phyloP scores from a whole-genome alignment of 2,113 vertebrate species.

The Pithys albifrons region DNA sequence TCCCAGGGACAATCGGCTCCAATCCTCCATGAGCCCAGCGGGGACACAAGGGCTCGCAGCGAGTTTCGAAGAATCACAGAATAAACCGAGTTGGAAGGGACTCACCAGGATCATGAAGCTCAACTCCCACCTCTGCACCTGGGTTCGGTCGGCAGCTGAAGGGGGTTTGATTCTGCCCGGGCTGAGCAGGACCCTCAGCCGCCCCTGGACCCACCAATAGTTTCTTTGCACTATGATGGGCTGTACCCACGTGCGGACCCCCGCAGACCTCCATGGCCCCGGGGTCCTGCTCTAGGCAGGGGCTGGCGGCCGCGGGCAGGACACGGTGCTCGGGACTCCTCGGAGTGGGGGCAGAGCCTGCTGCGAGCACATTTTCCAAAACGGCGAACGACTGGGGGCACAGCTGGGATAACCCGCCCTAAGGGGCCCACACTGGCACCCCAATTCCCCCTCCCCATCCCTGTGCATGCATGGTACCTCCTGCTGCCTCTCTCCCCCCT shows the following conservation, averaged over 20 bases:
- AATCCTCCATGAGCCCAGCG: neutral
- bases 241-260: neutral
- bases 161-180: neutral
- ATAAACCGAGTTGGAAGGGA: neutral
- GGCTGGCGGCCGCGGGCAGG: neutral
- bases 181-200: neutral
- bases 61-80: neutral
- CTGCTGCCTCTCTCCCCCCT: neutral
- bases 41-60: neutral
- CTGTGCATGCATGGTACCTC: fast-evolving
- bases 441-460: neutral
- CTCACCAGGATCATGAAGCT: neutral
- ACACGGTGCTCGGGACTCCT: neutral
- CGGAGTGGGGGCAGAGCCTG: neutral
- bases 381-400: neutral
- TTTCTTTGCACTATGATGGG: neutral
- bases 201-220: fast-evolving
- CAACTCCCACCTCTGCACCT: neutral
- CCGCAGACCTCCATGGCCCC: neutral
- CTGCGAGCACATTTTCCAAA: neutral
- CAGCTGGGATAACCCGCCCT: neutral
- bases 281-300: neutral
- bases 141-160: neutral
- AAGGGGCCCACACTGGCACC: neutral
- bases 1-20: neutral